Base-by-base conservation (phyloP, 2,888 invertebrate genomes). In the Stenichneumon culpator region DNA sequence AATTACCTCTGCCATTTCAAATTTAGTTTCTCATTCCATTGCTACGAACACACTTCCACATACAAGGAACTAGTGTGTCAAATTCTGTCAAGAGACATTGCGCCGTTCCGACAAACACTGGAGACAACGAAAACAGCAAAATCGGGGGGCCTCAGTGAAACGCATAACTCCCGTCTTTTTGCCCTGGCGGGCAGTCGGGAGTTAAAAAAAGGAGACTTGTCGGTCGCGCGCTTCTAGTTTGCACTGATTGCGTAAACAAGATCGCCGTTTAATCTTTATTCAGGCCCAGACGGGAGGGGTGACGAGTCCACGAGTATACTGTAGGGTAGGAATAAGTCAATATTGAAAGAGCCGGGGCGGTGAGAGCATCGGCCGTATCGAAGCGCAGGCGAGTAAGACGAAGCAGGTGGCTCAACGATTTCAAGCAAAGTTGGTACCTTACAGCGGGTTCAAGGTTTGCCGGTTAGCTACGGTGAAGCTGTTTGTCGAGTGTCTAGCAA, bases 401-500 rank as follows among this genome's bases (percentile, higher is more conserved):
- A 67, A 70, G 57, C 85, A 74, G 74, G 79, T 72, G 70, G 65
- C 50, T 79, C 57, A 79, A 75, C 82, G 70, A 85, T 85, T 79
- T 85, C 70, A 72, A 47, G 67, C 79, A 72, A 75, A 85, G 79
- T 85, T 82, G 79, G 75, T 82, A 85, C 67, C 79, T 82, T 57
- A 6, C 73, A 79, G 75, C 63, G 69, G 52, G 54, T 22, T 85
- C 85, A 47, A 28, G n/a, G 70, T 47, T 75, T 82, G 67, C 75
- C 79, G 75, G 82, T 79, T 72, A 73, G 72, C 75, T 85, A 39
- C 67, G 60, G 44, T 16, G 47, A 82, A 52, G 77, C 52, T 85
- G 85, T 85, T 85, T 85, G 82, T 79, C 82, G 79, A 85, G 79
- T 79, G 82, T 85, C 82, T 79, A 69, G 78, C 82, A 63, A 32